Base-by-base conservation (phyloP, 2,888 invertebrate species). In the Hirtodrosophila alboralis region DNA sequence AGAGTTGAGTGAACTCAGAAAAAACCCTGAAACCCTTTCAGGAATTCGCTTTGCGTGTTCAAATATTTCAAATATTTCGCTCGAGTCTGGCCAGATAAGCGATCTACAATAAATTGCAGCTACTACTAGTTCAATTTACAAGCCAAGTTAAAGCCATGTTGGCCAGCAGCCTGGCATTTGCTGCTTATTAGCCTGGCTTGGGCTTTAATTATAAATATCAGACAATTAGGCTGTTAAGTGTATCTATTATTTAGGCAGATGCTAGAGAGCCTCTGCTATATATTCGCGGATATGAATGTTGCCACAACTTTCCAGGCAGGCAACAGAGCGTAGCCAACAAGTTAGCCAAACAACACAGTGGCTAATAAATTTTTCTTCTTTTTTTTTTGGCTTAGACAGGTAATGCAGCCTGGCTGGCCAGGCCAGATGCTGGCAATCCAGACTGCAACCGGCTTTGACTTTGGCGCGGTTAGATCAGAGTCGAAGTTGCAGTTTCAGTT, bases 211-310 rank as follows among this genome's bases (percentile, higher is more conserved):
- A 83, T 73, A 64, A 63, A 64, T 62, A 66, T 59, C 64, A 64
- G 69, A 65, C 70, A 78, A 78, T 81, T 81, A 68, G 70, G 73
- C 67, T 64, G 67, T 73, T 76, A 84, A 84, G 79, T 75, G 76
- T 71, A 47, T 57, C 71, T 71, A 70, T 70, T 70, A 70, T 70
- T 70, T 70, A 71, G 66, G 57, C 61, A 38, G 53, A 37, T 49
- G 51, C 58, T n/a, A n/a, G n/a, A n/a, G n/a, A 31, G 63, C 33
- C 61, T 23, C 30, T 31, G 37, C 48, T 23, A 7, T 5, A 5
- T 5, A 18, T 1, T 18, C 33, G 21, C 45, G 48, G 51, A 56
- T 38, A 57, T 48, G 44, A 12, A 43, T 43, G 47, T 60, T 21
- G n/a, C 44, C 51, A 59, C 47, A 38, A 36, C 54, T 60, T 40